phyloP scores from a whole-genome alignment of 2,888 invertebrate species.

The Thecocarcelia acutangulata region DNA sequence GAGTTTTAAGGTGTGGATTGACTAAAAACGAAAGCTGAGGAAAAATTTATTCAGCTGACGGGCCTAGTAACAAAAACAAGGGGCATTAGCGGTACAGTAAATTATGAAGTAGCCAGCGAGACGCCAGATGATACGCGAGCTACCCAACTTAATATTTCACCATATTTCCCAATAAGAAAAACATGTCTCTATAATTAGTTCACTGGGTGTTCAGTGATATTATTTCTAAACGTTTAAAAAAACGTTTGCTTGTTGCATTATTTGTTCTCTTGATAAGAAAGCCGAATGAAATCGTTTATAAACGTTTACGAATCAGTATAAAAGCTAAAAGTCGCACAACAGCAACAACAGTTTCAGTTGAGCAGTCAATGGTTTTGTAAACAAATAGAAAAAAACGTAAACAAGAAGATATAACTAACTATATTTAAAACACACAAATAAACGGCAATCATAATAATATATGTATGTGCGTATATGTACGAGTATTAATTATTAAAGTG shows the following conservation, averaged over 20 bases:
- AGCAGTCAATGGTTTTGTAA: neutral
- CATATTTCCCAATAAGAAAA: neutral
- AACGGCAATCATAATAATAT: conserved; percentile 8
- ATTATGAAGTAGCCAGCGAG: no score
- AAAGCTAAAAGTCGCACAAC: conserved; percentile 36
- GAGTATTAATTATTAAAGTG: no score
- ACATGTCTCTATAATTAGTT: conserved; percentile 6
- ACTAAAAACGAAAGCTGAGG: no score
- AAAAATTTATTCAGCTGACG: no score
- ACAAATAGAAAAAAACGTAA: neutral
- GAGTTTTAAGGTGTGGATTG: no score
- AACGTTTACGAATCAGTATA: conserved; percentile 59
- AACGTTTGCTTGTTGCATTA: conserved; percentile 38
- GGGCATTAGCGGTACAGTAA: no score
- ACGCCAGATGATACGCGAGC: no score
- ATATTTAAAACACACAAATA: neutral
- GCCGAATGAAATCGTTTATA: neutral
- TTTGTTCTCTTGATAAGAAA: conserved; percentile 31
- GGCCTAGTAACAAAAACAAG: no score
- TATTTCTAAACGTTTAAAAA: conserved; percentile 25
- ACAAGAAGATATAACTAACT: neutral
- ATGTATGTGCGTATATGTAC: no score
- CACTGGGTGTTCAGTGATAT: neutral
- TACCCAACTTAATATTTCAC: conserved; percentile 20
- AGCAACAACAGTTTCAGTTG: conserved; percentile 27